Evolutionary conservation across 2,113 vertebrate genomes (phyloP), one percentile per base, ranked within the genome.

Genomic region (Ploceus nigricollis): DNA sequence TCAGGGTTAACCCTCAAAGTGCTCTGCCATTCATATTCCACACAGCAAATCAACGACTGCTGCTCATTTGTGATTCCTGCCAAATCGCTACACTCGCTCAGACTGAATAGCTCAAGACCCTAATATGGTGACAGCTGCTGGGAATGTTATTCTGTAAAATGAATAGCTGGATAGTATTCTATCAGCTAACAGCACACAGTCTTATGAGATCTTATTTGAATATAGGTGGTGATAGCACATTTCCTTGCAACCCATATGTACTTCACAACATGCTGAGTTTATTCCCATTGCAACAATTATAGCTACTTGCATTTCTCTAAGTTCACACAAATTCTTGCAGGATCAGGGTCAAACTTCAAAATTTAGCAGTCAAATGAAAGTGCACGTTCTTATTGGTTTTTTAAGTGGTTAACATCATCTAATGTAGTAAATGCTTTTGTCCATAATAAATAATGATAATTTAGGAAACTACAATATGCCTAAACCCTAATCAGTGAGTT

Each of bases 41-140:
- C 39, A 56, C 24, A 75, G 82, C 31, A 73, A 92, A 93, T 82
- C 72, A 81, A 54, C 1, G 18, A 60, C 50, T 87, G 73, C 44
- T 94, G 73, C 93, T 96, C 65, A 79, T 96, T 95, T 94, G 58
- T 58, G 71, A 95, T 94, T 94, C 82, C 71, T 94, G 82, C 39
- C 82, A 94, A 96, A 92, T 82, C 3, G 0, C 56, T 92, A 50
- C 3, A 1, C 75, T 70, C 73, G 39, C 75, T 71, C 79, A 86
- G 69, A 71, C 65, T 57, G 71, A 93, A 73, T 83, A 86, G 87
- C 93, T 94, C 63, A 56, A 83, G 82, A 96, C 75, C 47, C 82
- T 94, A 93, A 91, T 83, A 80, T 33, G 31, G 50, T 95, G 90
- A 93, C 90, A 95, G 92, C 85, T 93, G 75, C 91, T 79, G 75